phyloP scores from a whole-genome alignment of 2,888 invertebrate genomes.

The Podotricha telesiphe region DNA sequence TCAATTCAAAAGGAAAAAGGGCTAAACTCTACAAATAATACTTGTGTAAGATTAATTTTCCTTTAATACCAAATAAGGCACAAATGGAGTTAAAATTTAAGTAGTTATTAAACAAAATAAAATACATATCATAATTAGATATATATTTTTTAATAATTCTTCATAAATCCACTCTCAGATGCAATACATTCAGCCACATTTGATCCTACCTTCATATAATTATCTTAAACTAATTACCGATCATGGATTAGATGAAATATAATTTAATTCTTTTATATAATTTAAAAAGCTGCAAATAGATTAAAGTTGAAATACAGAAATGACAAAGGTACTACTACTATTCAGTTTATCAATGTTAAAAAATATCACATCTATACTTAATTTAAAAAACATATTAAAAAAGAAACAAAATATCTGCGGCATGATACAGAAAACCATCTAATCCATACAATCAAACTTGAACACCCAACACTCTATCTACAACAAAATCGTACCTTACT shows the following conservation, averaged over 20 bases:
- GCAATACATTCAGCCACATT: slow-evolving; percentile 33
- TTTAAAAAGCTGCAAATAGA: background rate
- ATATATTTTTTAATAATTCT: slow-evolving; percentile 22
- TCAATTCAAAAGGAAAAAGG: too few species aligned
- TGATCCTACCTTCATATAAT: slow-evolving; percentile 28
- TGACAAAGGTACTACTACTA: background rate
- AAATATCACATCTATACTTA: slow-evolving; percentile 14
- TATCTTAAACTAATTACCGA: slow-evolving; percentile 32
- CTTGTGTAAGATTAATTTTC: background rate
- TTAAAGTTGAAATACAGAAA: background rate
- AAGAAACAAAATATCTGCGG: background rate
- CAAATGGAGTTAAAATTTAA: background rate
- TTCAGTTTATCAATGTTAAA: background rate
- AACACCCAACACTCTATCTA: slow-evolving; percentile 92
- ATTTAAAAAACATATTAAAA: background rate
- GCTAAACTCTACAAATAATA: background rate
- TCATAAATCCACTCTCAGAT: slow-evolving; percentile 23
- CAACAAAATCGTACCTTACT: slow-evolving; percentile 90
- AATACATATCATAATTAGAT: slow-evolving; percentile 21
- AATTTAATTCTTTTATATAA: slow-evolving; percentile 3
- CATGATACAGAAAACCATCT: slow-evolving; percentile 2
- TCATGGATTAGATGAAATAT: slow-evolving; percentile 16
- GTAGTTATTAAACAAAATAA: background rate
- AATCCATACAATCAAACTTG: slow-evolving; percentile 85
- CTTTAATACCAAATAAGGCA: background rate